Evolutionary conservation across 2,113 vertebrate genomes (phyloP), one percentile per base, ranked within the genome.

Genomic region (Phoxinus phoxinus): DNA sequence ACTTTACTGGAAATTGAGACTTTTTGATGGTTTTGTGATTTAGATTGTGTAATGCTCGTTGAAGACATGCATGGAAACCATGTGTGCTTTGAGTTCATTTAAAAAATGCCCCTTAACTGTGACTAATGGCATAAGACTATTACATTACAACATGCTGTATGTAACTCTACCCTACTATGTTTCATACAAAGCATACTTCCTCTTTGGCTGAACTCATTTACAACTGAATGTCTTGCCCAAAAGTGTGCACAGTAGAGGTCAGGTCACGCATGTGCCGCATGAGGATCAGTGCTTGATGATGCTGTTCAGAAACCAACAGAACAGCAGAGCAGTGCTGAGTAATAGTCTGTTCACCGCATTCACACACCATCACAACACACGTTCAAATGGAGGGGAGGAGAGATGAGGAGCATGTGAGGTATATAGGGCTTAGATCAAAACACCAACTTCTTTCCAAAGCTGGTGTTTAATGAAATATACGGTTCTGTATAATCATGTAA

Each of bases 321-420:
- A 51, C 17, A 41, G 53, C 15, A 69, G 72, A 59, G 69, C 13
- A 48, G 75, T 88, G 89, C 89, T 86, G 88, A 91, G 87, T 89
- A 86, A 85, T 86, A 84, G 58, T 83, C 75, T 53, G 67, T 30
- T 35, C 71, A 27, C 56, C 10, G 77, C 74, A 83, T 83, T 78
- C 83, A 12, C 75, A 86, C 89, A 87, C 41, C 80, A 58, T 90
- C 44, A 76, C 67, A 85, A 65, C 58, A 46, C 58, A 13, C 4
- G 44, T n/a, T 9, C 35, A n/a, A 48, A 67, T 11, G 30, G 10
- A 46, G 30, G 6, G 6, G 41, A 53, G 61, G 63, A 23, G 27
- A 27, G 19, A 27, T 46, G 21, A 11, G 63, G 61, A 30, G 63
- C 19, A 25, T 44, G 30, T 21, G 58, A 3, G 9, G 25, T 37